Base-by-base conservation (phyloP, 92 coral and sea anemone genomes). In the Chrysogorgia sp. region DNA sequence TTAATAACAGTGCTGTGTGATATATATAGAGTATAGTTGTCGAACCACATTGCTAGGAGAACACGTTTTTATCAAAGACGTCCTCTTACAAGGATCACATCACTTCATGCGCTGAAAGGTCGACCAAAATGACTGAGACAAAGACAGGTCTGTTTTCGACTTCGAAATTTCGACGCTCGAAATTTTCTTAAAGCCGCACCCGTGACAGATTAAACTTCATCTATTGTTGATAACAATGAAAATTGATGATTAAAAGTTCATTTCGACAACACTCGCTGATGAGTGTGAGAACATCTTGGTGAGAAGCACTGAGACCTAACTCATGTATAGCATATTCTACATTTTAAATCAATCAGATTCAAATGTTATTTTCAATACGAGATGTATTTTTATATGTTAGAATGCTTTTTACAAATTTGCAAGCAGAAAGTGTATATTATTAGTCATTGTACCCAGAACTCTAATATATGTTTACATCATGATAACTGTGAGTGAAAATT, bases 151-250 rank as follows among this genome's bases (percentile, higher is more conserved):
- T 31, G 63, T 26, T 50, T 72, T 72, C 59, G 58, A 15, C 50
- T 31, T 72, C 20, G 0, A 55, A 53, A 17, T 26, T 56, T 52
- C 20, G 37, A 25, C 53, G 65, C 32, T 72, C 55, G 63, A 37
- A 69, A 53, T 45, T 72, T 72, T 53, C 53, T 72, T 72, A 72
- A 56, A 72, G 79, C 79, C 79, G 79, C 79, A 56, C 79, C 79
- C 50, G 58, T 55, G 58, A 53, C 55, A 55, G 79, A 56, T 53
- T 72, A 53, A 72, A 55, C 79, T 56, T 33, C 64, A 17, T 24
- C 65, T 53, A 72, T 72, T 72, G 49, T 72, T 28, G 10, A 21
- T 19, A 28, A 72, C 79, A 72, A 72, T 53, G 65, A 60, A 64
- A 53, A 72, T 53, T 53, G 64, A 72, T 72, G n/a, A 72, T 72